Percentiles rank a stretch among this genome's conserved stretches.
Conservation (phyloP, 2,797 vertebrate species). For the Alca torda region DNA sequence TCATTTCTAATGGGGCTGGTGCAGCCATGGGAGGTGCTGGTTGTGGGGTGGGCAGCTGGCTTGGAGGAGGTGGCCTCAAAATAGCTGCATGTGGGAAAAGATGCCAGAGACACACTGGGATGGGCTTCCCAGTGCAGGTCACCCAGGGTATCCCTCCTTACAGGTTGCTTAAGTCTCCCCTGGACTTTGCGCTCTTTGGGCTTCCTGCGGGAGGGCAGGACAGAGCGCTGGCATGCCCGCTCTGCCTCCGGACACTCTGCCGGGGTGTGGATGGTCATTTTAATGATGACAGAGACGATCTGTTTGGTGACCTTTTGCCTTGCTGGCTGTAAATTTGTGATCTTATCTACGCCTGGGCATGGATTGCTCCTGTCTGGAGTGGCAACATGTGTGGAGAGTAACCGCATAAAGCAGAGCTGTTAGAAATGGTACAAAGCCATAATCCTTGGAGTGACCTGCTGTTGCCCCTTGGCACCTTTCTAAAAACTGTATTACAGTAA, state of each 20-base stretch:
- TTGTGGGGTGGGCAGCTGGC: neutral
- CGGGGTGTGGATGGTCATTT: accelerated
- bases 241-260: neutral
- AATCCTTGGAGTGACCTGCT: neutral
- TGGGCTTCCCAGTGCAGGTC: neutral
- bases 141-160: neutral
- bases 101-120: accelerated
- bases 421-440: neutral
- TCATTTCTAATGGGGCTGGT: neutral
- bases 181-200: neutral
- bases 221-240: accelerated
- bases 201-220: neutral
- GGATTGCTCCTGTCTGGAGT: neutral
- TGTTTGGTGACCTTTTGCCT: neutral
- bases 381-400: neutral
- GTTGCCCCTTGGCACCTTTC: neutral
- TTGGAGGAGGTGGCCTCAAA: neutral
- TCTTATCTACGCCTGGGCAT: neutral
- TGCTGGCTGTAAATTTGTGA: neutral
- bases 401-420: neutral
- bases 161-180: neutral
- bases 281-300: neutral
- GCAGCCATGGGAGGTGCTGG: neutral
- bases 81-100: neutral
- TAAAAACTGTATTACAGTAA: neutral